Percentiles rank a stretch among this genome's conserved stretches.
These are phyloP conservation scores for Tragelaphus eurycerus DNA, from an alignment of 2,797 vertebrate genomes.

Conservation along the genomic window DNA sequence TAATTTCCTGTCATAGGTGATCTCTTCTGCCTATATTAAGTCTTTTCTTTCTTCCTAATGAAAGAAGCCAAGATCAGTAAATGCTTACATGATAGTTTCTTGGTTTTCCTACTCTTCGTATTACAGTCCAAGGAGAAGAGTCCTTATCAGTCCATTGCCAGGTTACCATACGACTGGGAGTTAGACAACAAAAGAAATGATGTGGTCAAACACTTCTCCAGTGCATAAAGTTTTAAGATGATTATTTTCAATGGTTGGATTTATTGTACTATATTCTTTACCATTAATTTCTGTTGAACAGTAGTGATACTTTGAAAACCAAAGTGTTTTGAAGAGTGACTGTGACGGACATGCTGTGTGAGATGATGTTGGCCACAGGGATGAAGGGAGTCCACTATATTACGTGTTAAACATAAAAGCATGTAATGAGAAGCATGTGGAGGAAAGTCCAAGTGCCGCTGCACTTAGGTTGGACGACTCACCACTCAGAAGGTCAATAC, in stretches of 20 bases:
- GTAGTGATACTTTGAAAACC: not conserved
- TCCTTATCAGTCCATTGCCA: not conserved
- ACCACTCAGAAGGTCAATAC: not conserved
- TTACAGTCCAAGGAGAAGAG: not conserved
- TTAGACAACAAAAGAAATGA: not conserved
- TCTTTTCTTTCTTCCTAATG: not conserved
- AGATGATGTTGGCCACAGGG: not conserved
- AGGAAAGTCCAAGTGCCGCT: not conserved
- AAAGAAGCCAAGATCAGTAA: not conserved
- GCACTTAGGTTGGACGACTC: not conserved
- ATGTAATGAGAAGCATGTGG: not conserved
- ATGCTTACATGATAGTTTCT: not conserved
- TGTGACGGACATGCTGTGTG: not conserved
- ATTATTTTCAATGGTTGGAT: not conserved
- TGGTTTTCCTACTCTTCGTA: not conserved
- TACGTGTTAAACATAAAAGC: not conserved
- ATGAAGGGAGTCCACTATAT: not conserved
- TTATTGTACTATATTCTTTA: not conserved
- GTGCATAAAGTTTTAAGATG: not conserved
- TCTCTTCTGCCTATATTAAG: not conserved
- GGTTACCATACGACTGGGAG: not conserved
- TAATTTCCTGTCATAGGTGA: not conserved
- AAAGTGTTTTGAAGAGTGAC: not conserved
- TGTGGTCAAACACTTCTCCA: not conserved
- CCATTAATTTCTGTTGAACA: not conserved